phyloP scores from a whole-genome alignment of 1,140 invertebrate species.

The Elymnias hypermnestra region DNA sequence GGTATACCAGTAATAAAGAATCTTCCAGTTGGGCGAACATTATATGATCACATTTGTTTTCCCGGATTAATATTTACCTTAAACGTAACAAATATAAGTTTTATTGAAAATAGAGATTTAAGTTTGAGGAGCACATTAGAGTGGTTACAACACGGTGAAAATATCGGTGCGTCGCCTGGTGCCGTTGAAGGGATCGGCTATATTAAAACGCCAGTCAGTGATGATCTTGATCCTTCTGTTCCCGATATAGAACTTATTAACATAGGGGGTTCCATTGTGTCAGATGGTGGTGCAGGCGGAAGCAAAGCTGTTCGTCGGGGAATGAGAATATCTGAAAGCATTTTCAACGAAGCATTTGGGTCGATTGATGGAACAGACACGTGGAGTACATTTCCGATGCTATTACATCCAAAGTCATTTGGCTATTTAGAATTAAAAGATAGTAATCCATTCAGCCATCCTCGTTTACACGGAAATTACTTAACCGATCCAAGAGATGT shows the following conservation, averaged over 20 bases:
- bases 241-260: slow-evolving; percentile 82
- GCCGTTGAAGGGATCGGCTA: slow-evolving; percentile 81
- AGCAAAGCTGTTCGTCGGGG: slow-evolving; percentile 77
- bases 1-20: slow-evolving; percentile 71
- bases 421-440: slow-evolving; percentile 77
- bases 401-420: slow-evolving; percentile 79
- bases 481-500: slow-evolving; percentile 74
- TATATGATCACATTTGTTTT: slow-evolving; percentile 79
- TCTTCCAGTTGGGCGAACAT: slow-evolving; percentile 78
- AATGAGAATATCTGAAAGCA: slow-evolving; percentile 75
- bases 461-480: slow-evolving; percentile 81
- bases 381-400: slow-evolving; percentile 75
- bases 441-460: slow-evolving; percentile 79
- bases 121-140: slow-evolving; percentile 26
- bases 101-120: slow-evolving; percentile 43
- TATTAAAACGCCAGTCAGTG: slow-evolving; percentile 78
- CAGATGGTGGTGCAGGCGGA: slow-evolving; percentile 74
- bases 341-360: slow-evolving; percentile 77
- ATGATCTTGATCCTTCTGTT: slow-evolving; percentile 69
- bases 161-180: slow-evolving; percentile 71
- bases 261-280: slow-evolving; percentile 74
- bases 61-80: slow-evolving; percentile 79
- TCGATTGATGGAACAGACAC: slow-evolving; percentile 64
- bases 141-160: slow-evolving; percentile 70
- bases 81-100: slow-evolving; percentile 64